Percentiles rank a stretch among this genome's conserved stretches.
Conservation (phyloP, 2,113 vertebrate species). For the Rattus norvegicus region DNA sequence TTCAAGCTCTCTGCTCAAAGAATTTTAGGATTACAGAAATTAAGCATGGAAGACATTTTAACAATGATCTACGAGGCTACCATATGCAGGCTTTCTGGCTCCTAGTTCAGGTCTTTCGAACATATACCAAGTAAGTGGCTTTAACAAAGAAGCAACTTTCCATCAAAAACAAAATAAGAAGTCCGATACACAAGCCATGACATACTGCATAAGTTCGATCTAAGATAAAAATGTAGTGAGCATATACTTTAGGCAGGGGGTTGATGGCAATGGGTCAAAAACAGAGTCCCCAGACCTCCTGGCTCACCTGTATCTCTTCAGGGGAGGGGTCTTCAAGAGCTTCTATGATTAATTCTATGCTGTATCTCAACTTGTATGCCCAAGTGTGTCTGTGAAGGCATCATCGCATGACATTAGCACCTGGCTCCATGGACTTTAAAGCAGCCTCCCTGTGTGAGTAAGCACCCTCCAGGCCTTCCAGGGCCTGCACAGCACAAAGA, state of each 20-base stretch:
- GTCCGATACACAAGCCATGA: background rate
- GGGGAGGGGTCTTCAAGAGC: background rate
- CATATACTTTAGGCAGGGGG: background rate
- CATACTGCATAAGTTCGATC: background rate
- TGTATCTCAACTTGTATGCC: background rate
- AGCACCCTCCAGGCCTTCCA: background rate
- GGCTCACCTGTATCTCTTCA: background rate
- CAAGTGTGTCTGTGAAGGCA: background rate
- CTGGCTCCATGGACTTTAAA: too few relatives aligned
- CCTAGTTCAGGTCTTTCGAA: background rate
- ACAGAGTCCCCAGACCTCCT: background rate
- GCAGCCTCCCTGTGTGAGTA: background rate
- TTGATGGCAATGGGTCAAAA: background rate
- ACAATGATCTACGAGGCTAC: background rate
- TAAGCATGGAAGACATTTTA: background rate
- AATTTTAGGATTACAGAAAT: background rate
- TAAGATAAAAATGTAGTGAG: background rate
- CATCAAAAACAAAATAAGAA: background rate
- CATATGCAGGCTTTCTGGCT: background rate
- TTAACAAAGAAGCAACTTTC: background rate
- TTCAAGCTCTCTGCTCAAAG: background rate
- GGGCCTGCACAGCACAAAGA: background rate
- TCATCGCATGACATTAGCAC: background rate
- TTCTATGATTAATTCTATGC: background rate
- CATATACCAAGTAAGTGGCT: background rate